phyloP scores from a whole-genome alignment of 2,888 invertebrate genomes.

The Eustalomyia histrio region DNA sequence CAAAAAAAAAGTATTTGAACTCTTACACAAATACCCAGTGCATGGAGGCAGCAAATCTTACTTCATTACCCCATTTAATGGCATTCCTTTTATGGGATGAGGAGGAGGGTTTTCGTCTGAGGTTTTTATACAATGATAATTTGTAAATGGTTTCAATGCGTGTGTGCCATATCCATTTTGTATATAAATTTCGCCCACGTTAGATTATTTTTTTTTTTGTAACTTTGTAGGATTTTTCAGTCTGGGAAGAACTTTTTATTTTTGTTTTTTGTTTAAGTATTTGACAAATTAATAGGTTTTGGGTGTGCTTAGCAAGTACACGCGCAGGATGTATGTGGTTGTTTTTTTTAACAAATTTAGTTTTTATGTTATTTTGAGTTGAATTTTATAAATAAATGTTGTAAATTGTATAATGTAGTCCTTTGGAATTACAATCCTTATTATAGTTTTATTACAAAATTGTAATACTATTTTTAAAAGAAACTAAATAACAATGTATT shows the following conservation, averaged over 20 bases:
- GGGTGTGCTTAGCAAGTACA: constrained; percentile 57
- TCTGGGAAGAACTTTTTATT: constrained; percentile 28
- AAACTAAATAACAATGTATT: no score
- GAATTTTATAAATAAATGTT: background rate
- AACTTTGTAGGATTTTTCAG: constrained; percentile 45
- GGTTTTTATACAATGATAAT: background rate
- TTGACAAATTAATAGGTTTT: constrained; percentile 57
- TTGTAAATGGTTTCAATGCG: background rate
- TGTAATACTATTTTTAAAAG: no score
- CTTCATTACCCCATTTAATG: background rate
- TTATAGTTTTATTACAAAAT: no score
- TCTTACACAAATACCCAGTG: constrained; percentile 16
- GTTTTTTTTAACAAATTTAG: background rate
- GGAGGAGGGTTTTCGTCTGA: background rate
- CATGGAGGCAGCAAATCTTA: constrained; percentile 22
- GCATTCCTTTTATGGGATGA: background rate
- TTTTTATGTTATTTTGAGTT: background rate
- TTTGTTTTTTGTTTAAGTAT: constrained; percentile 31
- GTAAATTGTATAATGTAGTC: background rate
- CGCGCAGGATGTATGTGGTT: constrained; percentile 48
- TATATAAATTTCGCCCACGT: constrained; percentile 44
- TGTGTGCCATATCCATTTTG: background rate
- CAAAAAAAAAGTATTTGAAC: constrained; percentile 41
- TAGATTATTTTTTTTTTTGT: background rate
- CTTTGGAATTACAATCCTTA: no score